phyloP scores from a whole-genome alignment of 92 coral and sea anemone species.

The Virgularia gustaviana region DNA sequence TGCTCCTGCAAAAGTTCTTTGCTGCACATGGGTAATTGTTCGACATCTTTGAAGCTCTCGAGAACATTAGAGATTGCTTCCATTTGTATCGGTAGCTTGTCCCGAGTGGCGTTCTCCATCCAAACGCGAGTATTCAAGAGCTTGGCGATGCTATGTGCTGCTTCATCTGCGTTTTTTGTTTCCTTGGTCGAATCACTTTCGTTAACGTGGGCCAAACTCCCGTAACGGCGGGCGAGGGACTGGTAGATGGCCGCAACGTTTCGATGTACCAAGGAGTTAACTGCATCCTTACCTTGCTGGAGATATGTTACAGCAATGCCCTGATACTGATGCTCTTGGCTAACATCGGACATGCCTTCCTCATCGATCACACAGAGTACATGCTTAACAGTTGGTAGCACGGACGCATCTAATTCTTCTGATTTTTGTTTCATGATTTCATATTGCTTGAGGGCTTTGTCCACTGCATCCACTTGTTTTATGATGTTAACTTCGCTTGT shows the following conservation, averaged over 20 bases:
- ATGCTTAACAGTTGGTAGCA: slow-evolving; percentile 60
- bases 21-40: slow-evolving; percentile 47
- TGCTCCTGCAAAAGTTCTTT: slow-evolving; percentile 56
- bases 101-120: slow-evolving; percentile 53
- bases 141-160: slow-evolving; percentile 55
- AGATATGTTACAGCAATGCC: slow-evolving; percentile 52
- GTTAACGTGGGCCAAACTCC: slow-evolving; percentile 41
- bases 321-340: slow-evolving; percentile 63
- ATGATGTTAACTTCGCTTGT: slow-evolving; percentile 55
- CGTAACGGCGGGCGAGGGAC: slow-evolving; percentile 55
- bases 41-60: slow-evolving; percentile 55
- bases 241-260: slow-evolving; percentile 50
- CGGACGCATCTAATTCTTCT: slow-evolving; percentile 53
- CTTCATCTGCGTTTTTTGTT: slow-evolving; percentile 54
- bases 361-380: slow-evolving; percentile 55
- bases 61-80: slow-evolving; percentile 49
- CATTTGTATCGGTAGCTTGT: slow-evolving; percentile 48
- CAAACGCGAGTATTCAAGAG: slow-evolving; percentile 55
- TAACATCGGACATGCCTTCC: slow-evolving; percentile 53
- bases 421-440: slow-evolving; percentile 54
- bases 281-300: slow-evolving; percentile 63
- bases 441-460: slow-evolving; percentile 57
- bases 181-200: slow-evolving; percentile 49
- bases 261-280: slow-evolving; percentile 49
- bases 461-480: slow-evolving; percentile 61